A percentile compares a stretch with the other conserved stretches of the same genome.
These are phyloP conservation scores for Drosophila sechellia DNA, from an alignment of 1,140 invertebrate species.

Conservation along the genomic window DNA sequence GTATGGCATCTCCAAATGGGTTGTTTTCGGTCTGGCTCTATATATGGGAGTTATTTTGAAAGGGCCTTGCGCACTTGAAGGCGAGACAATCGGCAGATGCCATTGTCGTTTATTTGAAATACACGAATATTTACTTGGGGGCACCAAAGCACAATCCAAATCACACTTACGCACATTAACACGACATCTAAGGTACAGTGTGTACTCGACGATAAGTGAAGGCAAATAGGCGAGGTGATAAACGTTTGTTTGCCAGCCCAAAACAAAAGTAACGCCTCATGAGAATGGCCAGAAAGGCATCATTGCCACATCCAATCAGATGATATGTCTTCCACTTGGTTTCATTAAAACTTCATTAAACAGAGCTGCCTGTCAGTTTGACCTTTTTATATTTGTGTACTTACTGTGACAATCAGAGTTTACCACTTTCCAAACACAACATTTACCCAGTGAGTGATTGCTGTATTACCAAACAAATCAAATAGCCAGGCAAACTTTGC, in stretches of 20 bases:
- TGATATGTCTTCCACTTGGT: conserved; percentile 13
- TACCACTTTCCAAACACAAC: not conserved
- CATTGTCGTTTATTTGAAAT: conserved; percentile 24
- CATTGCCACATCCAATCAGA: conserved; percentile 23
- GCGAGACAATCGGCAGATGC: conserved; percentile 66
- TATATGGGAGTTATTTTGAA: conserved; percentile 4
- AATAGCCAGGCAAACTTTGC: not conserved
- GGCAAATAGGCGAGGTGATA: conserved; percentile 76
- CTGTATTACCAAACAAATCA: not conserved
- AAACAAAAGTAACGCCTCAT: conserved; percentile 69
- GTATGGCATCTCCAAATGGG: conserved; percentile 18
- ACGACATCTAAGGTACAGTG: conserved; percentile 25
- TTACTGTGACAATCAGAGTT: not conserved
- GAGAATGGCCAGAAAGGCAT: conserved; percentile 23
- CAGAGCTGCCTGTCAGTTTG: not conserved
- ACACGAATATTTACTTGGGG: conserved; percentile 29
- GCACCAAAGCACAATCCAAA: conserved; percentile 19
- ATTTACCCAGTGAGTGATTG: conserved; percentile 2
- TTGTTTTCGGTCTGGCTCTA: conserved; percentile 9
- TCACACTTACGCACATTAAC: conserved; percentile 47
- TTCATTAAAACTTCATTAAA: conserved; percentile 44
- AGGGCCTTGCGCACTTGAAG: conserved; percentile 30
- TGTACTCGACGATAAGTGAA: conserved; percentile 72
- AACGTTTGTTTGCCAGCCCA: conserved; percentile 72
- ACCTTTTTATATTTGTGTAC: conserved; percentile 21